These are phyloP conservation scores for Sclerodermus sp. DNA, from an alignment of 2,888 invertebrate species.

Conservation along the genomic window DNA sequence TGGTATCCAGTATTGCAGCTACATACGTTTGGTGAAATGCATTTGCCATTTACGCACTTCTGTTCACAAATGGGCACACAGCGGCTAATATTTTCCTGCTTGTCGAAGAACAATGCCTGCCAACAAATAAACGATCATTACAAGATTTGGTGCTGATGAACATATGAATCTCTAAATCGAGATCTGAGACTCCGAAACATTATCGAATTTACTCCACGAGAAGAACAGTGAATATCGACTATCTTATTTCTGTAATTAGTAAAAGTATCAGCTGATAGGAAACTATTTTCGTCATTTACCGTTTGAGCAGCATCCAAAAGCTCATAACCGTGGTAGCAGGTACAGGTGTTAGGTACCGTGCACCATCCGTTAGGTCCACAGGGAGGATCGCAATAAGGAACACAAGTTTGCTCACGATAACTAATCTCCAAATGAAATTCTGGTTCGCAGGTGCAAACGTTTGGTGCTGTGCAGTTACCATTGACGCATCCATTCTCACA, in stretches of 20 bases:
- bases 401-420: constrained; percentile 29
- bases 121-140: no score
- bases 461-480: constrained; percentile 44
- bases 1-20: constrained; percentile 60
- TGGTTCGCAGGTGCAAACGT: constrained; percentile 45
- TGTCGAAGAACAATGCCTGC: no score
- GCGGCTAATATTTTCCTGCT: no score
- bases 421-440: not conserved
- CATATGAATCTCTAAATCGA: no score
- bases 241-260: no score
- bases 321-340: constrained; percentile 60
- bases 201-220: no score
- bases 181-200: no score
- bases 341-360: constrained; percentile 60
- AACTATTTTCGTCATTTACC: not conserved
- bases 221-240: no score
- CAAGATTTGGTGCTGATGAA: no score
- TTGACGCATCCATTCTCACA: constrained; percentile 41
- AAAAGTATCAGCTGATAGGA: no score
- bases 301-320: constrained; percentile 34
- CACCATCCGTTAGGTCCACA: constrained; percentile 59
- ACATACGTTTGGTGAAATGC: constrained; percentile 61
- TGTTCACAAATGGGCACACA: constrained; percentile 64
- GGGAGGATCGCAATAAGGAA: constrained; percentile 37
- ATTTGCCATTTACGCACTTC: constrained; percentile 60